Evolutionary conservation across 2,113 vertebrate species (phyloP), one percentile per base, ranked within the genome.

Genomic region (Chaetodon auriga): DNA sequence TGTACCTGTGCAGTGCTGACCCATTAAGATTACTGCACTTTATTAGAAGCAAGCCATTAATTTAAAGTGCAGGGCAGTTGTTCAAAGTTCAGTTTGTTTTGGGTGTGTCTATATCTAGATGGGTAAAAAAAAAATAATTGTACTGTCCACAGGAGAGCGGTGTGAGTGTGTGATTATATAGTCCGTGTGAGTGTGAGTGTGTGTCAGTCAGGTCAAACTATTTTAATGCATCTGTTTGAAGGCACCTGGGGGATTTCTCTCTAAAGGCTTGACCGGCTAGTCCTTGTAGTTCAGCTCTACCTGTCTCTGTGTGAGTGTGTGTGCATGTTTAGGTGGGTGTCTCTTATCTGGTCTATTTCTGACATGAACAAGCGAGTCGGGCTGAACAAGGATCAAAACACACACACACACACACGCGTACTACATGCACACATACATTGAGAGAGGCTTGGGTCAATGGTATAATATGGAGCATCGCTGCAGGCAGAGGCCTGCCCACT

Each of bases 401-500:
- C 75, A 46, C 61, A 78, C 48, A 71, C 18, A 62, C 30, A 76
- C 30, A 30, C 30, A 30, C 30, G n/a, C n/a, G 3, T 30, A 30
- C 30, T 53, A 30, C 36, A 45, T 46, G 49, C 68, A 80, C 82
- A 73, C 46, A 84, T 83, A 86, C 68, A 90, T 35, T 77, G 49
- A 74, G 73, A 70, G 78, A 83, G 80, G 68, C 51, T 48, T 61
- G 62, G 90, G 82, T 89, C 87, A 90, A 65, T 71, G 80, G 75
- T 84, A 79, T 87, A 84, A 89, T 90, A 85, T 88, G 84, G 84
- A 89, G 71, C 69, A 84, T 38, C 4, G 78, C 92, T 90, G 79
- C 83, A 87, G 88, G 92, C 85, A 74, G 74, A 79, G 85, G 68
- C 62, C 91, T 87, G 90, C 93, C 92, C 85, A 93, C 91, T 92